Base-by-base conservation (phyloP, 1,140 invertebrate genomes). In the Triops cancriformis region DNA sequence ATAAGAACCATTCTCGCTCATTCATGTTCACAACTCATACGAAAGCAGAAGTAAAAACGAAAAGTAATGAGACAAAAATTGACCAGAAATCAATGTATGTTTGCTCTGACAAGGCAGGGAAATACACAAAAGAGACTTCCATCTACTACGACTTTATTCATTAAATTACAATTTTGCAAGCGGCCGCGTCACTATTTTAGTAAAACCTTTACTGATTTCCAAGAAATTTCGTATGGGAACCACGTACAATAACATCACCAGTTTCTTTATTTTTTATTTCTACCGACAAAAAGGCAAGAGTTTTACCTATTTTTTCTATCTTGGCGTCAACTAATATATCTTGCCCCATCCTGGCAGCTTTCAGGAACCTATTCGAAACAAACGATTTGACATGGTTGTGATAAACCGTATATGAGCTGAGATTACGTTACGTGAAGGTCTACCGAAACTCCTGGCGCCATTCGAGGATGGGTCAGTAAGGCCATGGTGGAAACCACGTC, bases 401-500 rank as follows among this genome's bases (percentile, higher is more conserved):
- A n/a, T n/a, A n/a, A n/a, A n/a, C n/a, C n/a, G n/a, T n/a, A n/a
- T n/a, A n/a, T n/a, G n/a, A n/a, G 45, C 7, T 41, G 31, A 72
- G 81, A 87, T 86, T 88, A 92, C 90, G 87, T 86, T 1, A 94
- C 85, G 82, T 89, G 88, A 12, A 95, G 82, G 82, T 94, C 89
- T 18, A 95, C 89, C 14, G 92, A 93, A 28, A 91, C 89, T 43
- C 93, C 91, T 77, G 90, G 85, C 41, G 84, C 83, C 79, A 88
- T 84, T 42, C 73, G 76, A 26, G 80, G 77, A 75, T 79, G 85
- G 0, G 91, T 90, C 81, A 92, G 88, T 6, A 96, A 81, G 1
- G 93, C 94, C 83, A 91, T 89, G 0, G 93, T 93, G 6, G 95
- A 95, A 18, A 96, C 84, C 77, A 88, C 87, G 85, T 98, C 95